Evolutionary conservation across 2,888 invertebrate genomes (phyloP).

Genomic region (Diplolepis rosae): DNA sequence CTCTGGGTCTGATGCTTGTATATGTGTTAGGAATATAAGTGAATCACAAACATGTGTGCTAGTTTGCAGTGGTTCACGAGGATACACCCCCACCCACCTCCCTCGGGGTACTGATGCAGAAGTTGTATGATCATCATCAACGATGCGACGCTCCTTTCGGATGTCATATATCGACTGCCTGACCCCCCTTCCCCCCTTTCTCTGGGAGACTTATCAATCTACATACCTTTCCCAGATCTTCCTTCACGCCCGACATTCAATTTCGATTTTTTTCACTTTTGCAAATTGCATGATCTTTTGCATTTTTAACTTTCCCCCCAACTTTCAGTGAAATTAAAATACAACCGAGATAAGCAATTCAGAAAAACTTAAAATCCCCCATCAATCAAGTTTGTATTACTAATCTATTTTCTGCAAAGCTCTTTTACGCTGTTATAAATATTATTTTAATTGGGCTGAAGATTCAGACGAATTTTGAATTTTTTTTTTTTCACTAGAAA

Average conservation of each 20-base stretch:
- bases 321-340: neutral
- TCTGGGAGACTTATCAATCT: neutral
- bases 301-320: conserved; percentile 20
- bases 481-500: no score
- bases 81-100: conserved; percentile 47
- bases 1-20: conserved; percentile 54
- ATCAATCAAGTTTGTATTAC: no score
- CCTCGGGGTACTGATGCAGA: conserved; percentile 32
- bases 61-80: conserved; percentile 46
- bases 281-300: neutral
- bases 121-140: conserved; percentile 22
- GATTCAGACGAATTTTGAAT: no score
- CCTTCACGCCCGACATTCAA: neutral
- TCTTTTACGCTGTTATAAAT: no score
- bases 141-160: neutral
- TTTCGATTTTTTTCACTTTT: conserved; percentile 28
- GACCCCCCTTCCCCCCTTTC: neutral
- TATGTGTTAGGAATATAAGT: no score
- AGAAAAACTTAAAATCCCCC: no score
- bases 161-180: neutral
- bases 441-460: no score
- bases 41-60: conserved; percentile 27
- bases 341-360: neutral
- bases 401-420: no score
- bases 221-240: neutral